A percentile compares a stretch with the other conserved stretches of the same genome.
phyloP scores from a whole-genome alignment of 53 echinoderm and acorn worm species.

The Antedon mediterranea region DNA sequence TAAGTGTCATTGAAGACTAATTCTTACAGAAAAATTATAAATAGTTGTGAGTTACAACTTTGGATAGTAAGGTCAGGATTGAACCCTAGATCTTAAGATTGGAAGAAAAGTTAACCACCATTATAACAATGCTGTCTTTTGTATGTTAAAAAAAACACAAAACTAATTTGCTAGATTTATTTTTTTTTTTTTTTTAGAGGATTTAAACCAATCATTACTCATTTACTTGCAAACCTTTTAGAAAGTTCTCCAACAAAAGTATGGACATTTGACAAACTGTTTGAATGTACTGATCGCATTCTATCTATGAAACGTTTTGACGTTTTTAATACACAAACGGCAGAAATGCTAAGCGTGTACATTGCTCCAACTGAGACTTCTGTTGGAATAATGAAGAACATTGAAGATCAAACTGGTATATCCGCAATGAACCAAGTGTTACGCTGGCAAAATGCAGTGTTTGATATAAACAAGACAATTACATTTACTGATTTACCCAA shows the following conservation, averaged over 20 bases:
- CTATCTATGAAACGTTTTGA: constrained; percentile 37
- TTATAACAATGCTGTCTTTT: no score
- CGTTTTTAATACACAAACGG: constrained; percentile 42
- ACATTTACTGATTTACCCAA: constrained; percentile 39
- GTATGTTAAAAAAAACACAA: no score
- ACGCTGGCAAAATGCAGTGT: constrained; percentile 40
- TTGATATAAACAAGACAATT: constrained; percentile 18
- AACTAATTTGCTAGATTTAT: neutral
- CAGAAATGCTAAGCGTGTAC: constrained; percentile 38
- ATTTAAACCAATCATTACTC: constrained; percentile 20
- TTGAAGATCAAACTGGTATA: constrained; percentile 34
- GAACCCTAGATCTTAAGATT: no score
- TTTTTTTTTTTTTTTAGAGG: neutral
- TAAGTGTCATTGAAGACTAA: no score
- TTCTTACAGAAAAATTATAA: no score
- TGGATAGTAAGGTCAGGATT: no score
- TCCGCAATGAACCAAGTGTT: constrained; percentile 36
- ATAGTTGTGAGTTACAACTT: no score
- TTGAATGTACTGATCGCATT: constrained; percentile 39
- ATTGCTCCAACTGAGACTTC: constrained; percentile 24
- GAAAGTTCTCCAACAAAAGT: constrained; percentile 54
- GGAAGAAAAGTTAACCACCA: no score
- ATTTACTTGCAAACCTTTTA: constrained; percentile 61
- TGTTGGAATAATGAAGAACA: constrained; percentile 38
- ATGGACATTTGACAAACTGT: constrained; percentile 80